A percentile compares a stretch with the other conserved stretches of the same genome.
These are phyloP conservation scores for Trissolcus basalis DNA, from an alignment of 1,140 invertebrate species.

Conservation along the genomic window DNA sequence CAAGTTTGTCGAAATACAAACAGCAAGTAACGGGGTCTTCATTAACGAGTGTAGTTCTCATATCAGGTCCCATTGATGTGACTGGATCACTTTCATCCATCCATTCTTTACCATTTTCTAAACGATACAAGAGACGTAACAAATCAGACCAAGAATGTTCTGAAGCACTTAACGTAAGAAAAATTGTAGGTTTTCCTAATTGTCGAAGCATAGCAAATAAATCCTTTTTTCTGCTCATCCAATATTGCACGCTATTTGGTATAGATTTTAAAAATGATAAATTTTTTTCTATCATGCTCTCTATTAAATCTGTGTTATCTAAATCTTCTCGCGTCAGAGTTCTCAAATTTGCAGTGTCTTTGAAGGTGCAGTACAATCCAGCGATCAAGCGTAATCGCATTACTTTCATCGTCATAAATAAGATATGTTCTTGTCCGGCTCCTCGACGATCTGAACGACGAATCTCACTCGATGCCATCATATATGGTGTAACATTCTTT, in stretches of 20 bases:
- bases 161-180: constrained; percentile 58
- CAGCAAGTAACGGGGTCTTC: background rate
- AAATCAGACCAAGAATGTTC: constrained; percentile 36
- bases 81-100: too few species aligned
- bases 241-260: constrained; percentile 58
- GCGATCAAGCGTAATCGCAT: constrained; percentile 12
- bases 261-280: constrained; percentile 47
- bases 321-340: background rate
- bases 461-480: constrained; percentile 57
- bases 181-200: constrained; percentile 61
- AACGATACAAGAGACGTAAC: too few species aligned
- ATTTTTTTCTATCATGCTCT: constrained; percentile 41
- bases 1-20: background rate
- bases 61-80: background rate
- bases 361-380: background rate
- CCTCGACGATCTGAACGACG: constrained; percentile 48
- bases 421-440: constrained; percentile 40
- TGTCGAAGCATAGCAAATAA: constrained; percentile 67
- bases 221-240: constrained; percentile 59
- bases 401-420: constrained; percentile 26
- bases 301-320: constrained; percentile 1
- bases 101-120: too few species aligned
- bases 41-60: background rate
- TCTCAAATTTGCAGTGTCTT: too few species aligned
- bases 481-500: constrained; percentile 6